Evolutionary conservation across 2,888 invertebrate genomes (phyloP), one percentile per base, ranked within the genome.

Genomic region (Petrolisthes manimaculis): DNA sequence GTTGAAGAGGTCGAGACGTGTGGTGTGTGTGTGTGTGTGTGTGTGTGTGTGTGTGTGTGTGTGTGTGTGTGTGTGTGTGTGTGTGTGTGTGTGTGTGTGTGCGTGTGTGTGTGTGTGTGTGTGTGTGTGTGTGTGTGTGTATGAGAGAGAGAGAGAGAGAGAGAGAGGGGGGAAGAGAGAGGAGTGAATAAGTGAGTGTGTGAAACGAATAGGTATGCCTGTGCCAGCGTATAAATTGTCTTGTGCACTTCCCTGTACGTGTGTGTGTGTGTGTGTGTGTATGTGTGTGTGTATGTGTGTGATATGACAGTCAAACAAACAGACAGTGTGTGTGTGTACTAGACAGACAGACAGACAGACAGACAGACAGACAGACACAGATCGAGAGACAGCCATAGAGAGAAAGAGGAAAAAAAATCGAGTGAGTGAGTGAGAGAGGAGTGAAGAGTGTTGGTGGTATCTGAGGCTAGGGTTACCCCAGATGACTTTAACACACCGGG

Each of bases 401-500:
- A n/a, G n/a, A n/a, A n/a, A n/a, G n/a, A n/a, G n/a, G n/a, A n/a
- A n/a, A n/a, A n/a, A n/a, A n/a, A n/a, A n/a, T n/a, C n/a, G 77
- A 53, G 78, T 78, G 78, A 14, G 78, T 78, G 78, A 53, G 24
- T 78, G 21, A 18, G 78, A 53, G 78, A n/a, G n/a, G n/a, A n/a
- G n/a, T n/a, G n/a, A n/a, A n/a, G n/a, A n/a, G n/a, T n/a, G n/a
- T n/a, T n/a, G n/a, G n/a, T n/a, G n/a, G n/a, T 78, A 5, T 53
- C 14, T 51, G 12, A 56, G 56, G 80, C 54, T 80, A 81, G 81
- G 81, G 81, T 81, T 81, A 81, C 81, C 4, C 61, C 21, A 37
- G 67, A 81, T 81, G 81, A 81, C 81, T 81, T 81, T 61, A 81
- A 81, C 81, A 81, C 81, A 67, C 81, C 37, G 51, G 61, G 54